phyloP scores from a whole-genome alignment of 2,113 vertebrate genomes.

The Clinocottus analis region DNA sequence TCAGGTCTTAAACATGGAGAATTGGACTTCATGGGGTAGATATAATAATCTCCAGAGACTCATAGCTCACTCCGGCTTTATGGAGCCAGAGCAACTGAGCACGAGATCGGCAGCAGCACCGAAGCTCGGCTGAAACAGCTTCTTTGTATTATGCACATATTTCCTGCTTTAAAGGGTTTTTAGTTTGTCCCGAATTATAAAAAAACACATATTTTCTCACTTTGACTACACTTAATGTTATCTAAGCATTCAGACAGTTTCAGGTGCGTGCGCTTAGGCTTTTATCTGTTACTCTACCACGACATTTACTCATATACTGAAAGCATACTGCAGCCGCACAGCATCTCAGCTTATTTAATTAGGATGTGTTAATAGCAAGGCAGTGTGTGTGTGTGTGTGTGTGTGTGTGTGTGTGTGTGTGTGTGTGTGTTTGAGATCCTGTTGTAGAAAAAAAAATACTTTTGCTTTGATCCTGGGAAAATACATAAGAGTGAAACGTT shows the following conservation, averaged over 20 bases:
- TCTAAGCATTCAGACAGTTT: background rate
- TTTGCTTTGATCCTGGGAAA: slow-evolving; percentile 59
- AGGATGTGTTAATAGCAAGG: slow-evolving; percentile 14
- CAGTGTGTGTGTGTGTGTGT: slow-evolving; percentile 14
- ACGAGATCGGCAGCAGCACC: slow-evolving; percentile 34
- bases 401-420: slow-evolving; percentile 4
- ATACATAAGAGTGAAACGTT: slow-evolving; percentile 11
- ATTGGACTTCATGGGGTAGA: slow-evolving; percentile 62
- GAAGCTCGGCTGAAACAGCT: slow-evolving; percentile 9
- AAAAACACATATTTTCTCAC: slow-evolving; percentile 3
- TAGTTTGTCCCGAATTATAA: background rate
- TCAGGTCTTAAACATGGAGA: slow-evolving; percentile 54
- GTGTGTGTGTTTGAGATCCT: slow-evolving; percentile 27
- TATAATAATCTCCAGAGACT: slow-evolving; percentile 67
- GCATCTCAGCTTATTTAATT: slow-evolving; percentile 34
- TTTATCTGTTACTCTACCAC: background rate
- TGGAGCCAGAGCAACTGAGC: slow-evolving; percentile 22
- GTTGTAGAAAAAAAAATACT: background rate
- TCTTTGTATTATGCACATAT: slow-evolving; percentile 3
- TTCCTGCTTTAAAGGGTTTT: slow-evolving; percentile 13
- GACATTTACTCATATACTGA: background rate
- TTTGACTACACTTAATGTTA: background rate
- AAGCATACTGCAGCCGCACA: background rate
- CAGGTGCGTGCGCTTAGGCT: background rate
- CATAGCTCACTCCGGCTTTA: slow-evolving; percentile 57